phyloP scores from a whole-genome alignment of 37 sponge, comb jelly and placozoan species.

The Diacarnus erythraeanus region DNA sequence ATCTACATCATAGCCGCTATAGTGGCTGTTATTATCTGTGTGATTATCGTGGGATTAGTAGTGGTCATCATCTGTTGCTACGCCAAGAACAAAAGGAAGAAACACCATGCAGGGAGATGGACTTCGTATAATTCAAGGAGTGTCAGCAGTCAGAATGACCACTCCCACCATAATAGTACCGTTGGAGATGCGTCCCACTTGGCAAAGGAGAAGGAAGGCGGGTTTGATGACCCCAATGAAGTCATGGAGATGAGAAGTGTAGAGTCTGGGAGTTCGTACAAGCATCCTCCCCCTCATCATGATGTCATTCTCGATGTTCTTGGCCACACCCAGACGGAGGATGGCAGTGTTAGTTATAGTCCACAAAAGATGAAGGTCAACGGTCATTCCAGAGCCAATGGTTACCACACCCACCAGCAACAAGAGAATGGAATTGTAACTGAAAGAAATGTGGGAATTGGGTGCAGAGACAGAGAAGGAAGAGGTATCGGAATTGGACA shows the following conservation, averaged over 20 bases:
- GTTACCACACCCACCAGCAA: not conserved
- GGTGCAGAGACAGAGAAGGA: no score
- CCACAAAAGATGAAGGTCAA: not conserved
- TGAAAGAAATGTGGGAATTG: not conserved
- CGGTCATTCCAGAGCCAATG: not conserved
- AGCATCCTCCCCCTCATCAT: not conserved
- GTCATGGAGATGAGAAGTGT: not conserved
- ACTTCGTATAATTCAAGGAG: not conserved
- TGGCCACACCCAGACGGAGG: not conserved
- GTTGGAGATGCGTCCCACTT: not conserved
- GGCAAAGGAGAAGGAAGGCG: not conserved
- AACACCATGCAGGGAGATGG: not conserved
- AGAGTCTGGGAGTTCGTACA: not conserved
- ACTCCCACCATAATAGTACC: not conserved
- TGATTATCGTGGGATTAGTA: not conserved
- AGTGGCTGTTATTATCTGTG: not conserved
- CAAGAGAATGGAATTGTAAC: not conserved
- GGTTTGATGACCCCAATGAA: slow-evolving; percentile 1
- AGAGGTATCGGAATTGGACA: not conserved
- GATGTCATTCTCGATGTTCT: not conserved
- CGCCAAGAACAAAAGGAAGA: not conserved
- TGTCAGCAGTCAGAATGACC: not conserved
- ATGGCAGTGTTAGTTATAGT: not conserved
- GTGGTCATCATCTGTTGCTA: not conserved
- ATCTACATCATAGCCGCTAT: not conserved